Evolutionary conservation across 2,888 invertebrate genomes (phyloP).

Genomic region (Andricus quercusramuli): DNA sequence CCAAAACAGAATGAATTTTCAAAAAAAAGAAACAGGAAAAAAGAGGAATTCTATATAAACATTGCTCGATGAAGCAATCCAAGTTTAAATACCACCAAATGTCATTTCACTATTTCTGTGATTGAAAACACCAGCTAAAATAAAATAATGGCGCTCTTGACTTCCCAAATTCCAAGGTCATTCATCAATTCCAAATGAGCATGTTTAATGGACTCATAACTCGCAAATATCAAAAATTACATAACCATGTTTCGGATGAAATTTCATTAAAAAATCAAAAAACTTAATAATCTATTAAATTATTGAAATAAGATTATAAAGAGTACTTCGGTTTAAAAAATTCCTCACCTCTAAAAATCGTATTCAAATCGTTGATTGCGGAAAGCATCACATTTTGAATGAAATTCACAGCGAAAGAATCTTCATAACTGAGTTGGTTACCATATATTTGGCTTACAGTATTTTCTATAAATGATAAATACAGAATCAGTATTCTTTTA

Average conservation of each 20-base stretch:
- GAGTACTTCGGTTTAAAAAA: neutral
- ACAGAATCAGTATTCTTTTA: neutral
- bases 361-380: neutral
- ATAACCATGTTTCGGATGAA: accelerated
- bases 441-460: neutral
- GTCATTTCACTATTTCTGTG: neutral
- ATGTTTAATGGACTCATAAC: too few relatives aligned
- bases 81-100: neutral
- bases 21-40: too few relatives aligned
- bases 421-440: neutral
- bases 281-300: neutral
- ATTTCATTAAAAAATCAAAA: too few relatives aligned
- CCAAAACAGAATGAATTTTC: too few relatives aligned
- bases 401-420: neutral
- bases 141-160: neutral
- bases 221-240: neutral
- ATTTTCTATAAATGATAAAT: neutral
- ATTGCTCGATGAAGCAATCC: neutral
- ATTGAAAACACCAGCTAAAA: neutral
- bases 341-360: neutral
- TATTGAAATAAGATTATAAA: neutral
- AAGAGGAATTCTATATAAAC: neutral
- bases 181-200: too few relatives aligned
- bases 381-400: neutral
- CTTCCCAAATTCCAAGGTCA: too few relatives aligned